These are phyloP conservation scores for Tauraco hartlaubi DNA, from an alignment of 2,797 vertebrate species.

Conservation along the genomic window DNA sequence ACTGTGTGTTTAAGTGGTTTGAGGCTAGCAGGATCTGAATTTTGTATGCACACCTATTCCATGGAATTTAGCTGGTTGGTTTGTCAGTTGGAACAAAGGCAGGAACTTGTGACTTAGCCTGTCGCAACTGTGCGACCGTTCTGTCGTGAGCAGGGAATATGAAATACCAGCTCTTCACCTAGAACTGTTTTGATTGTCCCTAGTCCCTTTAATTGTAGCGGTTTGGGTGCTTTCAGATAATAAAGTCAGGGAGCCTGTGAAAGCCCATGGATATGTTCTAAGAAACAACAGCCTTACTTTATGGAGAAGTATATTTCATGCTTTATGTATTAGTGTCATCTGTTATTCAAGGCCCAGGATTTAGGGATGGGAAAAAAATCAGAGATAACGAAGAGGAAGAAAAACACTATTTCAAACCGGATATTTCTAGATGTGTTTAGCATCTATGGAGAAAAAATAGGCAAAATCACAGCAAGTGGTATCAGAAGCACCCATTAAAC, in stretches of 20 bases:
- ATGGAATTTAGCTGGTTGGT: background rate
- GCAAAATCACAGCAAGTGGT: background rate
- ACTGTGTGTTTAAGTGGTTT: rapidly evolving
- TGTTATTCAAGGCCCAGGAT: background rate
- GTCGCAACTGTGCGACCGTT: background rate
- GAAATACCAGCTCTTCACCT: background rate
- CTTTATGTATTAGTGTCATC: background rate
- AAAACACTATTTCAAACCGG: background rate
- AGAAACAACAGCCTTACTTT: background rate
- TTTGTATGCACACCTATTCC: background rate
- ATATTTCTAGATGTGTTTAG: background rate
- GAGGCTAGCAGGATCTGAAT: background rate
- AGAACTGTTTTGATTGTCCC: background rate
- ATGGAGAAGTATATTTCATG: background rate
- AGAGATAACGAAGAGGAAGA: background rate
- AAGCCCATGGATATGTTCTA: background rate
- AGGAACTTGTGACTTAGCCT: background rate
- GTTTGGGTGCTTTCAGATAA: background rate
- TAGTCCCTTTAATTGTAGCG: rapidly evolving
- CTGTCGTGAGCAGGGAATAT: background rate
- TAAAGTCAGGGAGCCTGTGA: background rate
- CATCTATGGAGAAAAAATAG: background rate
- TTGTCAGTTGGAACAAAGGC: background rate
- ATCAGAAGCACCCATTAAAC: background rate
- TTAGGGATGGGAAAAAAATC: background rate